A percentile compares a stretch with the other conserved stretches of the same genome.
These are phyloP conservation scores for Centropus unirufus DNA, from an alignment of 2,113 vertebrate species.

Conservation along the genomic window DNA sequence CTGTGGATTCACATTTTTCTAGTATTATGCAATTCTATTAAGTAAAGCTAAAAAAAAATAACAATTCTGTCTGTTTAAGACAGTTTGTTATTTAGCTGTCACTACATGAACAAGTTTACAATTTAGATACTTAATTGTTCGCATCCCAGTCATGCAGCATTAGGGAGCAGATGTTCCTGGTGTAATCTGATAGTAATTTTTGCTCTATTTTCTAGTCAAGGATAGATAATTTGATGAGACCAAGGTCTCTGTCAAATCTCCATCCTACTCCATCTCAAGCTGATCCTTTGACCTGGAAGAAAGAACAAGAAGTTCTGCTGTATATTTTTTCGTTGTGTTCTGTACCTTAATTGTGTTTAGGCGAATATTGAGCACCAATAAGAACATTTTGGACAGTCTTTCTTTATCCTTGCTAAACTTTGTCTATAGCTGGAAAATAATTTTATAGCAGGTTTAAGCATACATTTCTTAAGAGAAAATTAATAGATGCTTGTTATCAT, in stretches of 20 bases:
- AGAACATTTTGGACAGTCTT: background rate
- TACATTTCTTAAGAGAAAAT: background rate
- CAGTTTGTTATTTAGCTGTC: background rate
- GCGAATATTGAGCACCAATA: background rate
- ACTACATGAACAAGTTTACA: background rate
- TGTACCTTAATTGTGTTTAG: slow-evolving; percentile 14
- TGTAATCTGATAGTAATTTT: slow-evolving; percentile 59
- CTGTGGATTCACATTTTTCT: slow-evolving; percentile 5
- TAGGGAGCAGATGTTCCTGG: slow-evolving; percentile 50
- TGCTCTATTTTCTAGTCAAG: slow-evolving; percentile 53
- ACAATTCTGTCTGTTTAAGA: background rate
- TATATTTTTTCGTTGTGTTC: background rate
- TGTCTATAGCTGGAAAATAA: background rate
- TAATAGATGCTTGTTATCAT: background rate
- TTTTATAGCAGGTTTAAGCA: background rate
- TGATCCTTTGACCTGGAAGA: slow-evolving; percentile 49
- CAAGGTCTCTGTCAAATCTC: slow-evolving; percentile 36
- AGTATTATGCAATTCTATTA: background rate
- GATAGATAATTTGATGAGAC: slow-evolving; percentile 65
- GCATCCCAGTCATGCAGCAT: background rate
- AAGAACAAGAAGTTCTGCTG: slow-evolving; percentile 57
- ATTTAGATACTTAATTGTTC: slow-evolving; percentile 19
- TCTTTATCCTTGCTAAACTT: background rate
- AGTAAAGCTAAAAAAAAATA: background rate
- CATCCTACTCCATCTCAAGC: slow-evolving; percentile 31